Percentiles rank a stretch among this genome's conserved stretches.
These are phyloP conservation scores for Furcifer pardalis DNA, from an alignment of 2,797 vertebrate species.

Conservation along the genomic window DNA sequence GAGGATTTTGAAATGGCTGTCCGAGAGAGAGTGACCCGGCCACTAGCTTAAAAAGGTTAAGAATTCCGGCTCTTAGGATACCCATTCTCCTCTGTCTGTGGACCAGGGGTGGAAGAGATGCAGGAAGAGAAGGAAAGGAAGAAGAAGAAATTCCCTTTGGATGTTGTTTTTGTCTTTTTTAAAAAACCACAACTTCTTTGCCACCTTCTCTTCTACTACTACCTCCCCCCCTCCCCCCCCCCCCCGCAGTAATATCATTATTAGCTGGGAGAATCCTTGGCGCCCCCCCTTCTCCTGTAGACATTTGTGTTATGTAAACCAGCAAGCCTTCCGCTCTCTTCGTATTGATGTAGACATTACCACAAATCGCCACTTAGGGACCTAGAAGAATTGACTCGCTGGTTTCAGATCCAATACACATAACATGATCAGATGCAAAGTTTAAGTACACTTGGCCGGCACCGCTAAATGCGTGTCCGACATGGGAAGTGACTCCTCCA, in stretches of 20 bases:
- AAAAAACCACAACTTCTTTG: background rate
- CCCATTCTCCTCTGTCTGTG: too few relatives aligned
- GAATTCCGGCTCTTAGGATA: too few relatives aligned
- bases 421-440: constrained; percentile 85
- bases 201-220: too few relatives aligned
- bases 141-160: background rate
- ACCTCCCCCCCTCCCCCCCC: too few relatives aligned
- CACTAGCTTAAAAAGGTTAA: too few relatives aligned
- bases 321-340: constrained; percentile 76
- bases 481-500: constrained; percentile 69
- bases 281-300: constrained; percentile 68
- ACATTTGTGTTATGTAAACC: constrained; percentile 78
- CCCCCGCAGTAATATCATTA: constrained; percentile 34
- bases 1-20: too few relatives aligned
- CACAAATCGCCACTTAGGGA: constrained; percentile 87
- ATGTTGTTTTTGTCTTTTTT: background rate
- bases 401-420: constrained; percentile 85
- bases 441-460: constrained; percentile 83
- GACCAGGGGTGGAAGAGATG: too few relatives aligned
- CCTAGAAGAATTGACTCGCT: constrained; percentile 83
- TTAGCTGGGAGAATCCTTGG: constrained; percentile 52
- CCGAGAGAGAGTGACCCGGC: too few relatives aligned
- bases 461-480: constrained; percentile 69
- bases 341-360: constrained; percentile 86
- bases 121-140: background rate